Percentiles rank a stretch among this genome's conserved stretches.
phyloP scores from a whole-genome alignment of 2,797 vertebrate genomes.

The Hemitrygon akajei region DNA sequence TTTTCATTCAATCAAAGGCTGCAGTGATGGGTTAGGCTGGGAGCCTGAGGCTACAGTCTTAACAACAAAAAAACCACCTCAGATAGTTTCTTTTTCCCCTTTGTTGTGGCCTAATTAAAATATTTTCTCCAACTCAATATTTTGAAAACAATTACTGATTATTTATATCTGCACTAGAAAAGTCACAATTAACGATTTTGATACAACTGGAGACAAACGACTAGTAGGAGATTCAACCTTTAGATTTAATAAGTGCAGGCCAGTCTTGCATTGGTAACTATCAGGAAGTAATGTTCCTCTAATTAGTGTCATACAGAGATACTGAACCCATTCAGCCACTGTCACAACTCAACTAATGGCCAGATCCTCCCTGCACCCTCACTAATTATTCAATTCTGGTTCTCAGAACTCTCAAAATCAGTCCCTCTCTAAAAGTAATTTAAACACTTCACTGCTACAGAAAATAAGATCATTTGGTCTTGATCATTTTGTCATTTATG shows the following conservation, averaged over 20 bases:
- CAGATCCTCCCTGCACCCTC: not conserved
- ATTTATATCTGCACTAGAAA: constrained; percentile 32
- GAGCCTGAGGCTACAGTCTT: constrained; percentile 19
- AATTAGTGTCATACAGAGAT: constrained; percentile 21
- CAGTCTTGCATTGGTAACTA: not conserved
- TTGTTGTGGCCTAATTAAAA: constrained; percentile 24
- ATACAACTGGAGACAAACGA: constrained; percentile 1
- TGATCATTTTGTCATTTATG: no score
- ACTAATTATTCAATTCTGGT: not conserved
- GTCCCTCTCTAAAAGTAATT: not conserved
- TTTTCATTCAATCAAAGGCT: constrained; percentile 24
- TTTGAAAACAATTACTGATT: constrained; percentile 28
- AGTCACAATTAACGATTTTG: constrained; percentile 33
- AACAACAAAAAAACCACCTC: not conserved
- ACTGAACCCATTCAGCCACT: constrained; percentile 28
- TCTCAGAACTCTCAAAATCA: not conserved
- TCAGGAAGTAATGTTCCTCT: constrained; percentile 13
- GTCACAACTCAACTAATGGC: constrained; percentile 33
- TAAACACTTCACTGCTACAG: not conserved
- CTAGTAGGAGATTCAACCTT: constrained; percentile 23
- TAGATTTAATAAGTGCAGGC: not conserved
- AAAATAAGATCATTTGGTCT: no score
- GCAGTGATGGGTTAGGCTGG: constrained; percentile 1
- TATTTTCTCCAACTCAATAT: constrained; percentile 13
- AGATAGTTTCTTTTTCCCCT: not conserved